Evolutionary conservation across 2,797 vertebrate species (phyloP), one percentile per base, ranked within the genome.

Genomic region (Rhinatrema bivittatum): DNA sequence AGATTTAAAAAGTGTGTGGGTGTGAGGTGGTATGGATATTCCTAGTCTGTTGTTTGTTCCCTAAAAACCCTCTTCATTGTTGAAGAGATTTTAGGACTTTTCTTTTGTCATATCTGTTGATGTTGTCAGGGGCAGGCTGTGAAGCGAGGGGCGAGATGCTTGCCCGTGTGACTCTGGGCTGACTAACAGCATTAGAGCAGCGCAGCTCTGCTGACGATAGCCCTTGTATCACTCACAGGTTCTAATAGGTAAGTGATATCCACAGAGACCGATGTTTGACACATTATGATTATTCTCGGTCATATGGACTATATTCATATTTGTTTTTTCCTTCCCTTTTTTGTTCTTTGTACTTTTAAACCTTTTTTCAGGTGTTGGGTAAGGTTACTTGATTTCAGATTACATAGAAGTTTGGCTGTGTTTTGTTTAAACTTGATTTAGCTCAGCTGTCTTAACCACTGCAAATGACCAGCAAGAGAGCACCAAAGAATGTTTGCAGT

Each of bases 141-240:
- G 68, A 57, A 47, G 40, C 51, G 46, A 44, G 69, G 42, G 65
- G 65, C 61, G 65, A 69, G 61, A 39, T 60, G 62, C 68, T 71
- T 68, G 57, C 63, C 72, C 62, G 55, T 63, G 70, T 68, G 44
- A 65, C 62, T 65, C 70, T 75, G 67, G 59, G 70, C 72, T 73
- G 72, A 51, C 60, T 50, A 73, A 76, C 71, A 75, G 70, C 72
- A 70, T 71, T 74, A 81, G 68, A 78, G 54, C 70, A 61, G 53
- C 69, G 57, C 68, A 73, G 22, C 67, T 56, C 45, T 73, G 60
- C 68, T 62, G 48, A 16, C 64, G 66, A 61, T 68, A 76, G 64
- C 60, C 68, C 57, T 32, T 67, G 4, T 58, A 53, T 57, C 69
- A 56, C 39, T 65, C 43, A 65, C 79, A 75, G 71, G 55, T 60